Base-by-base conservation (phyloP, 1,140 invertebrate genomes). In the Vanessa tameamea region DNA sequence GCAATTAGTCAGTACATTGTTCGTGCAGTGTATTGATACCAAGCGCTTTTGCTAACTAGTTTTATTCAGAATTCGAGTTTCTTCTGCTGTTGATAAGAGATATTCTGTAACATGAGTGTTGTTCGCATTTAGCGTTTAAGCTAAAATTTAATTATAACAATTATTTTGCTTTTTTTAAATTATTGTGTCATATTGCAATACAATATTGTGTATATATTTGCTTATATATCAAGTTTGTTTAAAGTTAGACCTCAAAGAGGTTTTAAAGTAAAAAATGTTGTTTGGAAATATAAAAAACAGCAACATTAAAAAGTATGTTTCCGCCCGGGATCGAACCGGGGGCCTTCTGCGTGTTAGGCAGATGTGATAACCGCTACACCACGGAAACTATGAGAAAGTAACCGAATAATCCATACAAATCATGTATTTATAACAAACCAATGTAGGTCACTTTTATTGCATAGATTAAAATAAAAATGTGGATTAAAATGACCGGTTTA, bases 291-390 rank as follows among this genome's bases (percentile, higher is more conserved):
- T 5, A 37, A 13, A 63, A 37, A 14, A 37, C 1, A 20, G 53
- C 51, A 37, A 53, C 9, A 64, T 55, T 23, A 43, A 43, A 73
- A 73, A 47, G 12, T 16, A 61, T 86, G 84, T 84, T 86, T 84
- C 84, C 82, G 82, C 84, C 84, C 84, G 82, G 82, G 84, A 86
- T 86, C 84, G 82, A 86, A 86, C 82, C 84, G 84, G 79, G 82
- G 82, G 75, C 84, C 84, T 84, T 84, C 82, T 84, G 84, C 82
- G 82, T 85, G 84, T 83, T 83, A 83, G 82, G 82, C 82, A 83
- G 80, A 83, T 83, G 82, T 83, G 82, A 83, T 83, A 83, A 83
- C 82, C 82, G 79, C 82, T 83, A 83, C 82, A 83, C 81, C 81
- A 83, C 81, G 81, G 81, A 83, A 83, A 83, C 81, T n/a, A 69